Evolutionary conservation across 2,113 vertebrate species (phyloP), one percentile per base, ranked within the genome.

Genomic region (Albula goreensis): DNA sequence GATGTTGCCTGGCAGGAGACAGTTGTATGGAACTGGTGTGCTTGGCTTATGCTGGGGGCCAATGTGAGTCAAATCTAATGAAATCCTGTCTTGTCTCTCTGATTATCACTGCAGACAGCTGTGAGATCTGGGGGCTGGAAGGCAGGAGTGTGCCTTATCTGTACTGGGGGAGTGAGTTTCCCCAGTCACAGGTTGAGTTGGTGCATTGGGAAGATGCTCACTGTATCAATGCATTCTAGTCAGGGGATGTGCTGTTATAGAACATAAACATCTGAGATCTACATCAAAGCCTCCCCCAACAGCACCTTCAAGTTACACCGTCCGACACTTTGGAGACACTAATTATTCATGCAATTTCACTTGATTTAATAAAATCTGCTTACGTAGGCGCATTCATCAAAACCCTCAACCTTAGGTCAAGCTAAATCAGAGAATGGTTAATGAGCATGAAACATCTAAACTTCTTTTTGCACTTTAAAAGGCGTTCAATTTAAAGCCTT

Each of bases 41-140:
- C 4, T 2, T 56, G n/a, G 48, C 31, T 56, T 82, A 56, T 15
- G 52, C 51, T 52, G 22, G 4, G 11, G 12, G 53, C 3, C 31
- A 60, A 82, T 82, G 51, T 51, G 22, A 15, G 52, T n/a, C 52
- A n/a, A 31, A 11, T 81, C 80, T 81, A 81, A 81, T 81, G 50
- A 81, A 81, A 50, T 12, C 80, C 19, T 81, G 50, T 50, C 81
- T 22, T 57, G 7, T 9, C 53, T 31, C 6, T 57, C 22, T 11
- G 57, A 52, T 41, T 50, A 57, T 56, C 80, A 81, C 50, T 19
- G 10, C n/a, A 51, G 15, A 10, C 50, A 81, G 48, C 80, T 19
- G 49, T 15, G 50, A 19, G 31, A 41, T 41, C 12, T 56, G 53
- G 53, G 53, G 53, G 53, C 7, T 6, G 53, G 53, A 56, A 9